Conservation (phyloP, 2,888 invertebrate genomes). For the Netelia melanura region DNA sequence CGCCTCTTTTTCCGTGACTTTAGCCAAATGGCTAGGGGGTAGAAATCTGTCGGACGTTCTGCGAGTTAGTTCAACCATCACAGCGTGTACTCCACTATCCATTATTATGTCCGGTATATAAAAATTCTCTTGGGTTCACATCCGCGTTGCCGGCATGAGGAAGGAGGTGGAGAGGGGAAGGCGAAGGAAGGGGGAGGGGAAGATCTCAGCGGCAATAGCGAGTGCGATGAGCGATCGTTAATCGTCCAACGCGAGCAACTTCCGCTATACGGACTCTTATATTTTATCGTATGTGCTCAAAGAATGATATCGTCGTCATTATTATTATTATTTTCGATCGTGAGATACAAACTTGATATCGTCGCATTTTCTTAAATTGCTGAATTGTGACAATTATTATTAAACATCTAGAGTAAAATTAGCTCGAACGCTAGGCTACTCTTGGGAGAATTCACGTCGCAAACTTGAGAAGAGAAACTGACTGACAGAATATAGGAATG, state of each 20-base stretch:
- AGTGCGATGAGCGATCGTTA: conserved; percentile 73
- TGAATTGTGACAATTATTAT: too few relatives aligned
- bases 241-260: conserved; percentile 70
- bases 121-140: conserved; percentile 73
- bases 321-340: too few relatives aligned
- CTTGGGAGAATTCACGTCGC: conserved; percentile 7
- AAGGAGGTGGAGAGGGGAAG: neutral
- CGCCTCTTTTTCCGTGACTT: too few relatives aligned
- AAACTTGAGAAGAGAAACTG: conserved; percentile 6
- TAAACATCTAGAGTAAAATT: too few relatives aligned
- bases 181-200: neutral
- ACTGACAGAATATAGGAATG: neutral
- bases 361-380: too few relatives aligned
- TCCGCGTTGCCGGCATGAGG: conserved; percentile 67
- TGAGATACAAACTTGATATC: too few relatives aligned
- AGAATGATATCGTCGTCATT: conserved; percentile 1
- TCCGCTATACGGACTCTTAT: conserved; percentile 55
- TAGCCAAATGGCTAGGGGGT: neutral
- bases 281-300: neutral
- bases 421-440: neutral
- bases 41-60: conserved; percentile 38
- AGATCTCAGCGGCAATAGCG: conserved; percentile 38
- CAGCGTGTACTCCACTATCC: conserved; percentile 72
- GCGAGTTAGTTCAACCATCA: conserved; percentile 52
- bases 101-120: conserved; percentile 78